Percentiles rank a stretch among this genome's conserved stretches.
phyloP scores from a whole-genome alignment of 2,113 vertebrate species.

The Mustela lutreola region DNA sequence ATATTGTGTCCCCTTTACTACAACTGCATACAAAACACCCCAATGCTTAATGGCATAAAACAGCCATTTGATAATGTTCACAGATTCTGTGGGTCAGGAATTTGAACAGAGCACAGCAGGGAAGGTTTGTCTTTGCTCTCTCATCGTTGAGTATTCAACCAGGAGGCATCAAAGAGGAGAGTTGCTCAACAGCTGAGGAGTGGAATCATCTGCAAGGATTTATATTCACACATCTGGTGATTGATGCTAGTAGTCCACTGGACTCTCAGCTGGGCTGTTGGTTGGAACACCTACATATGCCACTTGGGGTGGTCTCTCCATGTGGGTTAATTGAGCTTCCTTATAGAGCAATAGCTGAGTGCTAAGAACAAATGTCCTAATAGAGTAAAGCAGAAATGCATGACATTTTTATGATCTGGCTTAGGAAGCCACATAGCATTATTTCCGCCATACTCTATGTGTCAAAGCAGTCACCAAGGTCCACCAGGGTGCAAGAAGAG shows the following conservation, averaged over 20 bases:
- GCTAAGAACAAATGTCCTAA: neutral
- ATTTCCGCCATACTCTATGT: neutral
- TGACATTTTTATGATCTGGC: neutral
- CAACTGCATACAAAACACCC: neutral
- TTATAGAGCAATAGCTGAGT: neutral
- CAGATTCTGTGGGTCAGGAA: neutral
- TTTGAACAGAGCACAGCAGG: neutral
- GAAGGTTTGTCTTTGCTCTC: neutral
- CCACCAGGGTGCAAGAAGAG: neutral
- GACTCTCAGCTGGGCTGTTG: neutral
- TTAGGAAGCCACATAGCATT: neutral
- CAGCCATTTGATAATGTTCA: neutral
- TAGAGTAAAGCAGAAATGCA: neutral
- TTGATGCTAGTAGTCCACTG: neutral
- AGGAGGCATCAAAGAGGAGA: neutral
- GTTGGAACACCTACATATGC: neutral
- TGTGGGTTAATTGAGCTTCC: neutral
- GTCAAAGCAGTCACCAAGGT: neutral
- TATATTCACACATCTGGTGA: neutral
- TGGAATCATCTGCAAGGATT: neutral
- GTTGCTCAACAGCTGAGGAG: neutral
- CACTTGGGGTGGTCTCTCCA: neutral
- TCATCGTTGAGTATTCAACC: neutral
- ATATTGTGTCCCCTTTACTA: neutral
- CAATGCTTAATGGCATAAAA: neutral